Evolutionary conservation across 2,113 vertebrate genomes (phyloP), one percentile per base, ranked within the genome.

Genomic region (Xenotilapia leptura): DNA sequence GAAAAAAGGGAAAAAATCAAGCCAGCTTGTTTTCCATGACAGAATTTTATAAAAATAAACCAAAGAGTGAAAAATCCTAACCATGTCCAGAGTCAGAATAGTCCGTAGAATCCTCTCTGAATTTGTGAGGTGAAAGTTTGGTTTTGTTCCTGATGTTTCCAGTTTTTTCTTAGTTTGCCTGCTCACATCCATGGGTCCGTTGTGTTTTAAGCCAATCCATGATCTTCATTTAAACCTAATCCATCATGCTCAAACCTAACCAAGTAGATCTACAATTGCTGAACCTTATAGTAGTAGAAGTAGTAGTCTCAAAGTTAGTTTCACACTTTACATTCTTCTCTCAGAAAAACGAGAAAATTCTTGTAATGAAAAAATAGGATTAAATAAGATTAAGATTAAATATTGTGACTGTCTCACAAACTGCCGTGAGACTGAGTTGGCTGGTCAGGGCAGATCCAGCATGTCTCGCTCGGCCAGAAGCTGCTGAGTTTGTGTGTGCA

Each of bases 401-500:
- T 47, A 28, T 47, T 47, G 8, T 47, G 40, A 75, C 9, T 75
- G 42, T 75, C 23, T 75, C 1, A 17, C 21, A 45, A 75, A 47
- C 28, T 21, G 28, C 28, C 0, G 1, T 79, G 28, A 36, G 31
- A 21, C 5, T 21, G 47, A 36, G 23, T 33, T 21, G 28, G 0
- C n/a, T 53, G 15, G 7, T 87, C 89, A 96, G 1, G 95, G 93
- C 54, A 96, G 90, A 84, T 95, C 89, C 85, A 96, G 7, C 90
- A 96, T 85, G 49, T 28, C 9, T 86, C 81, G 36, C 3, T 93
- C 42, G 0, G 55, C 21, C 45, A 96, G 92, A n/a, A 95, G 91
- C 1, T 6, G 65, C 13, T 95, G 90, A 1, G 94, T 95, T 3
- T 26, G 88, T 1, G 21, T 1, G 90, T 95, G 94, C 4, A 93